A percentile compares a stretch with the other conserved stretches of the same genome.
These are phyloP conservation scores for Zygogramma bicolorata DNA, from an alignment of 2,888 invertebrate genomes.

Conservation along the genomic window DNA sequence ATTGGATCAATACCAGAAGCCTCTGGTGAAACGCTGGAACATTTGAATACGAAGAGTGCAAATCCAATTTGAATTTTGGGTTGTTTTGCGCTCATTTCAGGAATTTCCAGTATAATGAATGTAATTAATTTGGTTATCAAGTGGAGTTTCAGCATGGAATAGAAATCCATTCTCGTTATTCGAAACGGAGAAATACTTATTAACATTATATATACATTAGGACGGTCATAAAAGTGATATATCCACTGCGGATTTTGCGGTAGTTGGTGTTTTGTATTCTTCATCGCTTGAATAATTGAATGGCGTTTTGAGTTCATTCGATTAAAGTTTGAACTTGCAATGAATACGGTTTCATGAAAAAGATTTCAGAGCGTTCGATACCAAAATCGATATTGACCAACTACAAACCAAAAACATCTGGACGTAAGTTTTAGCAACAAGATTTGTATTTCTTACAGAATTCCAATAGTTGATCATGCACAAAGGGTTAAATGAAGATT, in stretches of 20 bases:
- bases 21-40: neutral
- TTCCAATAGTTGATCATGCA: too few species aligned
- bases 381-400: too few species aligned
- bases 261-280: neutral
- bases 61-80: constrained; percentile 8
- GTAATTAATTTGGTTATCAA: constrained; percentile 20
- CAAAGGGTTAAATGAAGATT: too few species aligned
- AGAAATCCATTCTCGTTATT: constrained; percentile 11
- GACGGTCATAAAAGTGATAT: constrained; percentile 5
- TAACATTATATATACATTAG: constrained; percentile 3
- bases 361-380: too few species aligned
- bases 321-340: too few species aligned
- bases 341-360: too few species aligned
- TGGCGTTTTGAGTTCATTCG: neutral
- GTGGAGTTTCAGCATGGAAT: constrained; percentile 12
- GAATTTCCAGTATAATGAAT: constrained; percentile 15
- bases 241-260: neutral
- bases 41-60: neutral
- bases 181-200: neutral
- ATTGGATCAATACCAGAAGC: neutral
- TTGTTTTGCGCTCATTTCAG: constrained; percentile 4
- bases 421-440: too few species aligned
- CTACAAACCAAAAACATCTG: too few species aligned
- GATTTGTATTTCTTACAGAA: too few species aligned
- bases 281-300: too few species aligned